Evolutionary conservation across 2,113 vertebrate species (phyloP).

Genomic region (Gambusia affinis): DNA sequence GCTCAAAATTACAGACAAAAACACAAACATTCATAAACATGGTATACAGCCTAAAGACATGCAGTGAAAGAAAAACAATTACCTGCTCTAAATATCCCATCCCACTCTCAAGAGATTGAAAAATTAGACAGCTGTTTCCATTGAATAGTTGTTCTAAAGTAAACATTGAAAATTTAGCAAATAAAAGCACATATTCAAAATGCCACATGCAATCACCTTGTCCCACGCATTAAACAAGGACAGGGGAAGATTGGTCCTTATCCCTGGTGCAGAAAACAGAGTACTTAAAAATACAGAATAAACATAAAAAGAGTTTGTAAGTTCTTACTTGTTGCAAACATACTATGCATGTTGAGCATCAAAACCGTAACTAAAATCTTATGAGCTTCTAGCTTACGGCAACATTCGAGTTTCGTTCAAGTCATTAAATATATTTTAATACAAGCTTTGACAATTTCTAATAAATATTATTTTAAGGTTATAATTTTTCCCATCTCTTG

Average conservation of each 20-base stretch:
- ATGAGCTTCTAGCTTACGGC: not conserved
- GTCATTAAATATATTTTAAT: not conserved
- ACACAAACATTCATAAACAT: conserved; percentile 25
- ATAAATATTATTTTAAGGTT: not conserved
- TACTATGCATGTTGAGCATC: not conserved
- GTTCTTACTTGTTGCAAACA: not conserved
- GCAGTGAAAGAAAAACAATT: conserved; percentile 1
- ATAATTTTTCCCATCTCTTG: conserved; percentile 28
- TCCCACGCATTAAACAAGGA: not conserved
- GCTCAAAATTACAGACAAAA: conserved; percentile 20
- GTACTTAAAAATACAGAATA: not conserved
- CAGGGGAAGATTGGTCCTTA: too few species aligned
- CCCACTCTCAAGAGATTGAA: conserved; percentile 52
- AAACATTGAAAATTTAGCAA: not conserved
- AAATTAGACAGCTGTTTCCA: not conserved
- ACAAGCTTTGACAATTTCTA: not conserved
- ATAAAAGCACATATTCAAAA: not conserved
- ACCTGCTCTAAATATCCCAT: not conserved
- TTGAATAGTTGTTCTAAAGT: not conserved
- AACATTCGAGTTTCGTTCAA: not conserved
- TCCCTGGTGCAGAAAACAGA: not conserved
- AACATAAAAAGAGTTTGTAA: not conserved
- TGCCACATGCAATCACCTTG: not conserved
- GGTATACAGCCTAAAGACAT: conserved; percentile 7
- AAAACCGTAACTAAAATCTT: not conserved